Percentiles rank a stretch among this genome's conserved stretches.
phyloP scores from a whole-genome alignment of 2,888 invertebrate species.

The Nymphalis c-album region DNA sequence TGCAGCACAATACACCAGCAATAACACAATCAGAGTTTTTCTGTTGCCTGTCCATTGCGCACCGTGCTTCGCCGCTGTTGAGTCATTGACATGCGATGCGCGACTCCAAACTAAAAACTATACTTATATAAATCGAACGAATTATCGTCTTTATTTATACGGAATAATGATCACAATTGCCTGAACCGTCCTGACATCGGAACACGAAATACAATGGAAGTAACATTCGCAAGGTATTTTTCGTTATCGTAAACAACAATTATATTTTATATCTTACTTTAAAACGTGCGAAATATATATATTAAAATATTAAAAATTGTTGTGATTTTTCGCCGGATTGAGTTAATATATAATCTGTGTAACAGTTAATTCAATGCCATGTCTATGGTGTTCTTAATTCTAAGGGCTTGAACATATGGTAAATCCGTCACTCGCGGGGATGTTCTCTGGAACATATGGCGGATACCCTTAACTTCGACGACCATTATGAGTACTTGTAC shows the following conservation, averaged over 20 bases:
- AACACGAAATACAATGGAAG: constrained; percentile 15
- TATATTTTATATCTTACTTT: too few relatives aligned
- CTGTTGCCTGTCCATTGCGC: constrained; percentile 44
- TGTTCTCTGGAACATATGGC: constrained; percentile 42
- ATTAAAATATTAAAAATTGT: too few relatives aligned
- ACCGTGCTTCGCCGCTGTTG: constrained; percentile 38
- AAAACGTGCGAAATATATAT: too few relatives aligned
- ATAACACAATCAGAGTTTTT: constrained; percentile 43
- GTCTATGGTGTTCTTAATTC: constrained; percentile 14
- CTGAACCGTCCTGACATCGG: constrained; percentile 1
- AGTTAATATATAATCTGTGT: background rate
- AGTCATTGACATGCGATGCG: constrained; percentile 51
- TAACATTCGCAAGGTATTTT: constrained; percentile 14
- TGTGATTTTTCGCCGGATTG: too few relatives aligned
- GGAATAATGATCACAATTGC: constrained; percentile 33
- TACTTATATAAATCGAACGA: constrained; percentile 33
- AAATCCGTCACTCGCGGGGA: constrained; percentile 40
- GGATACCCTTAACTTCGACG: constrained; percentile 29
- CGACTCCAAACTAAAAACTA: constrained; percentile 43
- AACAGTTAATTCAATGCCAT: constrained; percentile 1
- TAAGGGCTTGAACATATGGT: constrained; percentile 31
- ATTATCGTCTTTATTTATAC: constrained; percentile 33
- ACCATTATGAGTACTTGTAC: constrained; percentile 22
- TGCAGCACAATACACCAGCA: constrained; percentile 25
- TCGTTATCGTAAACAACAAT: background rate